Evolutionary conservation across 2,888 invertebrate species (phyloP).

Genomic region (Agrotis clavis): DNA sequence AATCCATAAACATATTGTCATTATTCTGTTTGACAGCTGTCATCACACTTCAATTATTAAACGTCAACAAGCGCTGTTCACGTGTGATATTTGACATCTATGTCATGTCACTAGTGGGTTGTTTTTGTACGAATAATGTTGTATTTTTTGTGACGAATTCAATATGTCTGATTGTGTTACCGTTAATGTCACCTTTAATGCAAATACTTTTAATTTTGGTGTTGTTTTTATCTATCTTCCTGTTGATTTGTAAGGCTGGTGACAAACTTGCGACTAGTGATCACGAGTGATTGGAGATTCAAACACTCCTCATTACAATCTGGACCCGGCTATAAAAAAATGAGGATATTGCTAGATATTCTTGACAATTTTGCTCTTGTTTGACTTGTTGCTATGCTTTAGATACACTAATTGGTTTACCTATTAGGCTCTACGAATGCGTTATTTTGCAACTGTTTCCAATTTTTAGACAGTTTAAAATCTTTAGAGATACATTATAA

Average conservation of each 20-base stretch:
- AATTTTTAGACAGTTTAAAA: too few species aligned
- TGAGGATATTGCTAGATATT: too few species aligned
- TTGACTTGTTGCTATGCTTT: too few species aligned
- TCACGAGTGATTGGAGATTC: background rate
- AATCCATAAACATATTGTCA: slow-evolving; percentile 5
- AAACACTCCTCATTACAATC: too few species aligned
- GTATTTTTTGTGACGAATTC: slow-evolving; percentile 18
- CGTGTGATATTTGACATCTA: slow-evolving; percentile 3
- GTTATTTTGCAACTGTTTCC: too few species aligned
- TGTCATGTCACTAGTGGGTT: slow-evolving; percentile 13
- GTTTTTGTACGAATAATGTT: slow-evolving; percentile 16
- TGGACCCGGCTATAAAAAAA: too few species aligned
- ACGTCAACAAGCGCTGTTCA: slow-evolving; percentile 29
- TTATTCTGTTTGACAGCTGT: slow-evolving; percentile 6
- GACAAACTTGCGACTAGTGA: background rate
- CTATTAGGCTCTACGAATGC: too few species aligned
- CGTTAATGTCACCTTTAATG: slow-evolving; percentile 32
- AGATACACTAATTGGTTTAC: too few species aligned
- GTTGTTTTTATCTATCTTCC: slow-evolving; percentile 6
- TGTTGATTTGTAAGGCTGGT: background rate
- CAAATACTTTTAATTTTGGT: slow-evolving; percentile 19
- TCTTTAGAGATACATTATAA: too few species aligned
- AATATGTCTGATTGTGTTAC: slow-evolving; percentile 32
- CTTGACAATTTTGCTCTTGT: too few species aligned
- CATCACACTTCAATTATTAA: slow-evolving; percentile 48